A percentile compares a stretch with the other conserved stretches of the same genome.
Conservation (phyloP, 2,888 invertebrate species). For the Heliconius cydno region DNA sequence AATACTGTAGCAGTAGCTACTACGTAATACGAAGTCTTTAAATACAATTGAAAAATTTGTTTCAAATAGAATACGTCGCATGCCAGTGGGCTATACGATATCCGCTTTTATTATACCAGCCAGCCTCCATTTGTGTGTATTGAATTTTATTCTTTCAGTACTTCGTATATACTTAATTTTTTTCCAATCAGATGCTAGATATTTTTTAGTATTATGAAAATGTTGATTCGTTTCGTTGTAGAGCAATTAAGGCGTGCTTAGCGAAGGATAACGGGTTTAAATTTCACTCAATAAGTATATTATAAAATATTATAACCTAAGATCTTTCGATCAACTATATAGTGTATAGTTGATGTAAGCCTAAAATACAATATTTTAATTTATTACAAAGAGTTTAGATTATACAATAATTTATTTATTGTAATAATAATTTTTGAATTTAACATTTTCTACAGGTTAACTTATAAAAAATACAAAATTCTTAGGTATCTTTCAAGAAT, state of each 20-base stretch:
- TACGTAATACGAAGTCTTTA: constrained; percentile 27
- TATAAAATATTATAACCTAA: no score
- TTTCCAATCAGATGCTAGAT: not conserved
- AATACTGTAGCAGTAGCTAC: constrained; percentile 18
- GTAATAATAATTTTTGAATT: no score
- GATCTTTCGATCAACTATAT: no score
- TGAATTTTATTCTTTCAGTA: constrained; percentile 20
- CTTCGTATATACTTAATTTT: constrained; percentile 1
- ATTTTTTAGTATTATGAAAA: not conserved
- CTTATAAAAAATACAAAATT: no score
- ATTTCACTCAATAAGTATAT: not conserved
- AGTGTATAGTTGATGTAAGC: no score
- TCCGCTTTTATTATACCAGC: constrained; percentile 27
- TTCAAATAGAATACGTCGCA: constrained; percentile 39
- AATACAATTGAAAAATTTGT: constrained; percentile 39
- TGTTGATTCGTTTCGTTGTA: not conserved
- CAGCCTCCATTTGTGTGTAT: constrained; percentile 18
- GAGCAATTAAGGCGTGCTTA: not conserved
- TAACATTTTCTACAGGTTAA: no score
- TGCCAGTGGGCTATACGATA: constrained; percentile 34
- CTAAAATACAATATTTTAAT: no score
- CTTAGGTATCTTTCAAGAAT: no score
- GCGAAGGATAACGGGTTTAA: not conserved
- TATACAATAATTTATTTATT: no score
- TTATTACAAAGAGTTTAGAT: no score